Evolutionary conservation across 2,888 invertebrate genomes (phyloP).

Genomic region (Germaria angustata): DNA sequence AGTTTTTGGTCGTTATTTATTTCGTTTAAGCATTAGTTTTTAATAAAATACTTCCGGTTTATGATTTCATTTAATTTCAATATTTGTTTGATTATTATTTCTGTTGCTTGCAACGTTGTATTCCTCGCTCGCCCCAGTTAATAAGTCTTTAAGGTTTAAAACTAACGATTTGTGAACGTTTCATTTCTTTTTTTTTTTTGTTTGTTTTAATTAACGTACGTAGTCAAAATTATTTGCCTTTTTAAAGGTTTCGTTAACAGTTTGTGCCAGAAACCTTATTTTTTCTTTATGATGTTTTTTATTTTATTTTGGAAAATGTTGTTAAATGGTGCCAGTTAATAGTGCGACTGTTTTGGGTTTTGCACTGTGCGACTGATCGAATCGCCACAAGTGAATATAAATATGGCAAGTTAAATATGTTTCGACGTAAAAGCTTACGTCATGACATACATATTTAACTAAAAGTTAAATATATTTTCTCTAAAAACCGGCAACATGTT

Average conservation of each 20-base stretch:
- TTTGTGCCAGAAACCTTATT: constrained; percentile 47
- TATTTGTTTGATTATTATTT: background rate
- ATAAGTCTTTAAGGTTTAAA: background rate
- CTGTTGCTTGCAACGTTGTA: background rate
- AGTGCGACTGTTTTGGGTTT: background rate
- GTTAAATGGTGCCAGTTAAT: constrained; percentile 12
- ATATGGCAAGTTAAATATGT: too few species aligned
- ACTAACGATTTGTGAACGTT: too few species aligned
- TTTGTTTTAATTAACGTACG: too few species aligned
- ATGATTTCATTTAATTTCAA: constrained; percentile 32
- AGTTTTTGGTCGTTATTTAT: too few species aligned
- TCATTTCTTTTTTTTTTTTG: background rate
- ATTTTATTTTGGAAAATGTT: background rate
- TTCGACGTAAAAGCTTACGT: too few species aligned
- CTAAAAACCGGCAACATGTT: too few species aligned
- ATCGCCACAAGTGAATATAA: too few species aligned
- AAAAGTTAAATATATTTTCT: too few species aligned
- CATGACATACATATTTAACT: too few species aligned
- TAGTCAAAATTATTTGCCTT: background rate
- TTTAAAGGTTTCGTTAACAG: constrained; percentile 39
- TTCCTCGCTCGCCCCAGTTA: background rate
- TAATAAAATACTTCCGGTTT: constrained; percentile 59
- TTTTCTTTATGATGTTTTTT: background rate
- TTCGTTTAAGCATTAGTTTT: constrained; percentile 47
- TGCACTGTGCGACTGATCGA: too few species aligned